Evolutionary conservation across 35 echinoderm and acorn worm genomes (phyloP).

Genomic region (Diadema setosum): DNA sequence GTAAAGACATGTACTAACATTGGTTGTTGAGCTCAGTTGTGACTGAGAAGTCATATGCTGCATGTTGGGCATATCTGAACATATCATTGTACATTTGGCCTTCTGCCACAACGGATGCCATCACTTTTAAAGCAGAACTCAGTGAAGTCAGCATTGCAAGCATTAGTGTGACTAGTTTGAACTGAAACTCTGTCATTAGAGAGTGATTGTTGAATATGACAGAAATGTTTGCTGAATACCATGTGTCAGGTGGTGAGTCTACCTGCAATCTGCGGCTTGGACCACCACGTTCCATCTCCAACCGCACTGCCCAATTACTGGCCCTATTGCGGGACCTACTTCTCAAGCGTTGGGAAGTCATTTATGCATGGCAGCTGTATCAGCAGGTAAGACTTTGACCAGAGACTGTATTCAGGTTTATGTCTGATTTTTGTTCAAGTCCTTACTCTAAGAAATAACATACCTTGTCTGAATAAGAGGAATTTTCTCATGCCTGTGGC

Average conservation of each 20-base stretch:
- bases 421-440: not conserved
- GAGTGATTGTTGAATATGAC: too few relatives aligned
- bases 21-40: too few relatives aligned
- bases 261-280: not conserved
- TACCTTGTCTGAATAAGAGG: too few relatives aligned
- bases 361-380: conserved; percentile 3
- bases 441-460: not conserved
- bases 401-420: not conserved
- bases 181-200: too few relatives aligned
- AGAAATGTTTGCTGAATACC: not conserved
- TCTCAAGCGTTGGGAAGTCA: not conserved
- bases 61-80: too few relatives aligned
- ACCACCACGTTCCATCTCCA: not conserved
- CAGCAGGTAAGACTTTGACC: not conserved
- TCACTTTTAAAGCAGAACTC: too few relatives aligned
- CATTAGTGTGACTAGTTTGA: too few relatives aligned
- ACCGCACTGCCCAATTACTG: not conserved
- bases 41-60: too few relatives aligned
- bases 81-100: too few relatives aligned
- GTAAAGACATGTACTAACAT: too few relatives aligned
- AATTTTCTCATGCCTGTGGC: not conserved
- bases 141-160: too few relatives aligned
- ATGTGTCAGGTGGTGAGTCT: not conserved
- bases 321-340: not conserved
- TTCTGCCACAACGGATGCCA: too few relatives aligned